Evolutionary conservation across 2,888 invertebrate genomes (phyloP), one percentile per base, ranked within the genome.

Genomic region (Cryptocheilus praepositus): DNA sequence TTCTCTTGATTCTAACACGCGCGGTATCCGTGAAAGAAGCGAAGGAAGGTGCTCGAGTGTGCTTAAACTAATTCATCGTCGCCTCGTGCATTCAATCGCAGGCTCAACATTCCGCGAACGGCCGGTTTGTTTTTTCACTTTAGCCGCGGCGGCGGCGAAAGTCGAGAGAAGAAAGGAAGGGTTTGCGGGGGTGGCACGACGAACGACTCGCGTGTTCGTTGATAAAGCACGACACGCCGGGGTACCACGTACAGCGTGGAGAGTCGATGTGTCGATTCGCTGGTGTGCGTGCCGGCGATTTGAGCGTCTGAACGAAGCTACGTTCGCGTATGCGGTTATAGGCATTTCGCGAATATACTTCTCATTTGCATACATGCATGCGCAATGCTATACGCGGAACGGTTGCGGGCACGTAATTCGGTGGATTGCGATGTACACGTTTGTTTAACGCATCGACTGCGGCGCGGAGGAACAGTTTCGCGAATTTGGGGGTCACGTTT

Each of bases 31-130:
- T 56, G 63, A 55, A 53, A 45, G 45, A 44, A 28, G 49, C n/a
- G 57, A n/a, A 52, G 44, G 61, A 49, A 65, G 28, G 46, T 74
- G 71, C 65, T 73, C 67, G 70, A 73, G 74, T 71, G 71, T 71
- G 61, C 71, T 74, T 75, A 75, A 75, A 74, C 74, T 71, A 75
- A 75, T 75, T 74, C 67, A 74, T 64, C 64, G 61, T 43, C 59
- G 74, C 71, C 68, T 68, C 73, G 64, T 73, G 74, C 73, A 74
- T 73, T 74, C 73, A 73, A 74, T 74, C 74, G 61, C 70, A 57
- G 68, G 73, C 67, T 71, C 73, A 71, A 70, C 73, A 74, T 71
- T 68, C 71, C 59, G 36, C 56, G 44, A 56, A 62, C 53, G 60
- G 46, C 46, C 63, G 18, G 64, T 61, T 61, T 53, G 61, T 53